Evolutionary conservation across 2,797 vertebrate species (phyloP), one percentile per base, ranked within the genome.

Genomic region (Rhadinocentrus ornatus): DNA sequence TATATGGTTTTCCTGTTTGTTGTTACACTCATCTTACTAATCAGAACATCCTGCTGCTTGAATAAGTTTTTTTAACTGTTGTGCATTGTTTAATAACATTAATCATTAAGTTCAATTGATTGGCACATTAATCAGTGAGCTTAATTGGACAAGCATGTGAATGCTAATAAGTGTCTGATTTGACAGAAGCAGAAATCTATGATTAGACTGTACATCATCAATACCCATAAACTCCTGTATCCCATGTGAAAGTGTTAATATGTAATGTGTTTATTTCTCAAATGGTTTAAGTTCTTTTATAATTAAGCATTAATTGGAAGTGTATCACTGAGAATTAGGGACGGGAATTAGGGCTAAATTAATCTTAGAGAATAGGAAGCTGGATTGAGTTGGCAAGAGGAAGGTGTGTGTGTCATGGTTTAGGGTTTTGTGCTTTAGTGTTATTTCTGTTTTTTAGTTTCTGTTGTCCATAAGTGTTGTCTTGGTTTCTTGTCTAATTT

Each of bases 61-160:
- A 81, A 63, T 2, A 54, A 81, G 83, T 69, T 77, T 86, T 79
- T 83, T 76, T 31, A 65, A 44, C n/a, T 88, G 77, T 85, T 73
- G 68, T 46, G 88, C 83, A 86, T 83, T 86, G 75, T 90, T 83
- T 71, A 71, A 56, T 74, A 82, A 88, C 82, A 83, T 69, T 82
- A 75, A 88, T 92, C 88, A 88, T 91, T 88, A 84, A 74, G 77
- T 90, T 82, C 62, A 77, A 85, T 83, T 88, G 91, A 92, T 89
- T 91, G 85, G 79, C 81, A 81, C 77, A 85, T 90, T 85, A 87
- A 90, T 91, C 87, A 88, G 80, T 41, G 41, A 54, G 88, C 68
- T 69, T 92, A 91, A 92, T 91, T 90, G 83, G 86, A 89, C 75
- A 58, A 57, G 81, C 65, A 73, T 61, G 44, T 37, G 71, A 83